Percentiles rank a stretch among this genome's conserved stretches.
These are phyloP conservation scores for Streptopelia turtur DNA, from an alignment of 2,797 vertebrate genomes.

Conservation along the genomic window DNA sequence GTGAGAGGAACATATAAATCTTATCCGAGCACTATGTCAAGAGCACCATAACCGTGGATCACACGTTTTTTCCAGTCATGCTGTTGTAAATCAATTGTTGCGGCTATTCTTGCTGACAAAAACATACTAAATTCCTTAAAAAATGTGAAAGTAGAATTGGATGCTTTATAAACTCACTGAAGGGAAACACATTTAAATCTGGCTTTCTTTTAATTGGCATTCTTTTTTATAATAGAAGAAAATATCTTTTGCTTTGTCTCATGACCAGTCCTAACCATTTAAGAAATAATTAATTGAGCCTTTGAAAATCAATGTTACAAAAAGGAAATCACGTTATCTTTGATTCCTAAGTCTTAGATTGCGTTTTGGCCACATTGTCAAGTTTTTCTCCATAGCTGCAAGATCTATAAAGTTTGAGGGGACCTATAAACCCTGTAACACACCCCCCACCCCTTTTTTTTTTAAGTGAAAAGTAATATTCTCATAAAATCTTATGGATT, in stretches of 20 bases:
- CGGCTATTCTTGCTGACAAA: background rate
- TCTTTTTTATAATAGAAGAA: background rate
- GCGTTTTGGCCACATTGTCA: background rate
- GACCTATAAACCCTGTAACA: background rate
- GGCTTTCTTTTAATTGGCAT: background rate
- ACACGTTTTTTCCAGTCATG: background rate
- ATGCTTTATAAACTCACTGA: background rate
- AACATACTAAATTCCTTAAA: background rate
- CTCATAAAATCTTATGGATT: background rate
- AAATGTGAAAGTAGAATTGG: background rate
- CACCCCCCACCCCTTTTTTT: rapidly evolving
- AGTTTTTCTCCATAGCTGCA: background rate
- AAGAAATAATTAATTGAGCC: background rate
- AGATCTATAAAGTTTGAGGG: background rate
- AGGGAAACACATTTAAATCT: background rate
- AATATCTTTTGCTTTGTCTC: background rate
- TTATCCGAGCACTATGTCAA: background rate
- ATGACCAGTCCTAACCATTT: background rate
- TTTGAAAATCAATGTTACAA: background rate
- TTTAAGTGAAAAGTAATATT: background rate
- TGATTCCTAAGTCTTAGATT: background rate
- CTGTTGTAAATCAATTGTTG: background rate
- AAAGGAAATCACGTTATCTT: background rate
- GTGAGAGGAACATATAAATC: background rate
- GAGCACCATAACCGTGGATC: background rate